Conservation (phyloP, 2,888 invertebrate genomes). For the Spatulosminthurus flaviceps region DNA sequence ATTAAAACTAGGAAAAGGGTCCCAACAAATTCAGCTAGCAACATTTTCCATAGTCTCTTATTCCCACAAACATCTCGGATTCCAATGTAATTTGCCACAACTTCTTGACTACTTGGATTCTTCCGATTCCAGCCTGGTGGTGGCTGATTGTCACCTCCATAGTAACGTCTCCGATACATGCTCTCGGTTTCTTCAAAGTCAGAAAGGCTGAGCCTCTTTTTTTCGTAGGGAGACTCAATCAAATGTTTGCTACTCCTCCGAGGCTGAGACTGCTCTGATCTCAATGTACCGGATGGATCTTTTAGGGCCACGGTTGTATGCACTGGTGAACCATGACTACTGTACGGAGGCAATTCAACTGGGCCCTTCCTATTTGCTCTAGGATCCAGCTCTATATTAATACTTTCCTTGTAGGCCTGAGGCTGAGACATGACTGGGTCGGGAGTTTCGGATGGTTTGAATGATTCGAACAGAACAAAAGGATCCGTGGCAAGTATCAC, state of each 20-base stretch:
- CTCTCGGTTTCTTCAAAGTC: slow-evolving; percentile 27
- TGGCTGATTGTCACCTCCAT: neutral
- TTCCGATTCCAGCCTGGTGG: slow-evolving; percentile 33
- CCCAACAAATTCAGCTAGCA: slow-evolving; percentile 87
- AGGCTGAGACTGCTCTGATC: neutral
- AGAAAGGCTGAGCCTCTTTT: neutral
- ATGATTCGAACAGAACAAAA: neutral
- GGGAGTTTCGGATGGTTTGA: neutral
- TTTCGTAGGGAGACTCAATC: neutral
- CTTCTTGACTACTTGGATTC: slow-evolving; percentile 1
- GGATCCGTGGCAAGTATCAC: neutral
- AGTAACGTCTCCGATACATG: slow-evolving; percentile 25
- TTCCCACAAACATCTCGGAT: slow-evolving; percentile 81
- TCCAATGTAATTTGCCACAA: slow-evolving; percentile 77
- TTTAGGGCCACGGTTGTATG: neutral
- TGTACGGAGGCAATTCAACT: neutral
- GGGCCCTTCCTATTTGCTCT: neutral
- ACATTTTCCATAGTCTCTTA: slow-evolving; percentile 80
- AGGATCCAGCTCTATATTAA: slow-evolving; percentile 24
- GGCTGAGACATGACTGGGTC: slow-evolving; percentile 6
- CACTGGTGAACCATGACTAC: neutral
- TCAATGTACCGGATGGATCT: neutral
- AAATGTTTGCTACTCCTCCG: neutral
- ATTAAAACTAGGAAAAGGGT: slow-evolving; percentile 86
- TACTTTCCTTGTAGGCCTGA: slow-evolving; percentile 16